These are phyloP conservation scores for Hipparchia semele DNA, from an alignment of 2,888 invertebrate species.

Conservation along the genomic window DNA sequence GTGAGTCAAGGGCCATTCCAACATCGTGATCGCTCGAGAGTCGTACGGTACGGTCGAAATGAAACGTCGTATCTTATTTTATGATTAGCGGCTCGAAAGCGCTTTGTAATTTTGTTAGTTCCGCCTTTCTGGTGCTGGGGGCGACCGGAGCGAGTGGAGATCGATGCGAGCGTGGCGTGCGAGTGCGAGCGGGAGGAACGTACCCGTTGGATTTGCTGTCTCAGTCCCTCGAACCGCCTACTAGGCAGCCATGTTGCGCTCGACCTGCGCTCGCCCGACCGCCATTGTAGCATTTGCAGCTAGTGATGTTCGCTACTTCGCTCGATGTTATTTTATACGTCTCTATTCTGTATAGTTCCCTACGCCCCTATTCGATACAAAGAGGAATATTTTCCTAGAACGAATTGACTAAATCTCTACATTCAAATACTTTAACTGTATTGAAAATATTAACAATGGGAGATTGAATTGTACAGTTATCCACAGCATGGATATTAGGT, in stretches of 20 bases:
- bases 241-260: slow-evolving; percentile 83
- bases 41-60: slow-evolving; percentile 82
- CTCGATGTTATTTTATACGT: slow-evolving; percentile 62
- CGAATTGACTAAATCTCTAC: background rate
- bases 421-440: background rate
- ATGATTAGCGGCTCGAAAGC: slow-evolving; percentile 84
- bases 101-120: slow-evolving; percentile 84
- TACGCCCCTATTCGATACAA: slow-evolving; percentile 24
- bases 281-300: slow-evolving; percentile 81
- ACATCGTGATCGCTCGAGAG: slow-evolving; percentile 81
- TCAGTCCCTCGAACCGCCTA: slow-evolving; percentile 79
- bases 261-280: slow-evolving; percentile 83
- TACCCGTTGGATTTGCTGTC: slow-evolving; percentile 63
- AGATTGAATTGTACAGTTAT: slow-evolving; percentile 15
- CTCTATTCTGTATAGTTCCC: slow-evolving; percentile 45
- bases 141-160: slow-evolving; percentile 80
- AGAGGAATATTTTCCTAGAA: background rate
- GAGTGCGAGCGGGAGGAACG: slow-evolving; percentile 70
- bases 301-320: slow-evolving; percentile 73
- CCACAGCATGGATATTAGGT: slow-evolving; percentile 18
- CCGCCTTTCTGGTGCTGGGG: slow-evolving; percentile 84
- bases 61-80: slow-evolving; percentile 84
- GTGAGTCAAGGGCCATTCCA: slow-evolving; percentile 82
- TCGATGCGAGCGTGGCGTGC: slow-evolving; percentile 79
- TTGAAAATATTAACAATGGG: background rate